Evolutionary conservation across 2,888 invertebrate genomes (phyloP).

Genomic region (Nasonovia ribisnigri): DNA sequence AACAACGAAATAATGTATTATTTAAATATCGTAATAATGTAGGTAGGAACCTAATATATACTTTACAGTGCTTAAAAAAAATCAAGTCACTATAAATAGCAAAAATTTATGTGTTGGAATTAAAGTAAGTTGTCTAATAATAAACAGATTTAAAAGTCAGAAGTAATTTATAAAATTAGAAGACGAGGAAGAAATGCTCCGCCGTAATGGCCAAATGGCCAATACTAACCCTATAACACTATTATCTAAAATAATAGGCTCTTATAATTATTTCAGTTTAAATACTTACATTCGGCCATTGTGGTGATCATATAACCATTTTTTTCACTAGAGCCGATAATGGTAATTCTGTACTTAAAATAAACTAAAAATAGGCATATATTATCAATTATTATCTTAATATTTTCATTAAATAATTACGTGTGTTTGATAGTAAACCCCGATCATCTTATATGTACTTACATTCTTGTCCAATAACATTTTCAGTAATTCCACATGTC

Average conservation of each 20-base stretch:
- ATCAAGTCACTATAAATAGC: too few relatives aligned
- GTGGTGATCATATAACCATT: not conserved
- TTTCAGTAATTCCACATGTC: not conserved
- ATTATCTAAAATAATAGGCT: not conserved
- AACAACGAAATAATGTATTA: not conserved
- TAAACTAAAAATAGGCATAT: not conserved
- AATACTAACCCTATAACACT: not conserved
- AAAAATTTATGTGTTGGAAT: too few relatives aligned
- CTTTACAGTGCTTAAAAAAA: not conserved
- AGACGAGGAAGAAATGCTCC: not conserved
- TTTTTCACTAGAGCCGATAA: not conserved
- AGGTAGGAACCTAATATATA: too few relatives aligned
- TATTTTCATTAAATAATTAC: not conserved
- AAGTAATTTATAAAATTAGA: not conserved
- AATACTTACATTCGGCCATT: not conserved
- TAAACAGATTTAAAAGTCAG: too few relatives aligned
- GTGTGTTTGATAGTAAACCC: not conserved
- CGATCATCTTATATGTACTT: not conserved
- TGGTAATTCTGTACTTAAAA: not conserved
- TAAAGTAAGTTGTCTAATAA: too few relatives aligned
- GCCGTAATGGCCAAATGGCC: not conserved
- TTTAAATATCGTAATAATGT: not conserved
- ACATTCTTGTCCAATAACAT: not conserved
- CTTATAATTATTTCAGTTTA: not conserved
- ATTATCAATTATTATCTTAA: not conserved